These are phyloP conservation scores for Xanthia togata DNA, from an alignment of 2,888 invertebrate species.

Conservation along the genomic window DNA sequence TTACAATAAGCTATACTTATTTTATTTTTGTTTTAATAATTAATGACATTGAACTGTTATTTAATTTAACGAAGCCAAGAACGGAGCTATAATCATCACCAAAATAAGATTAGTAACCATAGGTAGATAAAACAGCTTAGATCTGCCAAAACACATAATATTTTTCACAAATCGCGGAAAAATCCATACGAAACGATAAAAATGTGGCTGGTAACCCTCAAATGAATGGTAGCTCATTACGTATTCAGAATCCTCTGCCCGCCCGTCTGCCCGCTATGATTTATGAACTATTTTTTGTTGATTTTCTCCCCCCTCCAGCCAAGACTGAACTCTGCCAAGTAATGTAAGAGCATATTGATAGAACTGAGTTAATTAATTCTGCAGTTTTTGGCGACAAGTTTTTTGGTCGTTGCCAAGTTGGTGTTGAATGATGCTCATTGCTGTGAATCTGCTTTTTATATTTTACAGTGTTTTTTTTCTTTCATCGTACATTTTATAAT, in stretches of 20 bases:
- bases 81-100: neutral
- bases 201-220: conserved; percentile 79
- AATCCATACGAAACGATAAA: conserved; percentile 76
- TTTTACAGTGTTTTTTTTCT: neutral
- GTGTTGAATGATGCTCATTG: conserved; percentile 31
- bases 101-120: neutral
- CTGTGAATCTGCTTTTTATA: conserved; percentile 16
- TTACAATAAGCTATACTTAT: neutral
- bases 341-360: conserved; percentile 87
- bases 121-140: conserved; percentile 22
- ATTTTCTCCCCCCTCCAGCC: conserved; percentile 77
- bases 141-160: conserved; percentile 54
- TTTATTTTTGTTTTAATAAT: neutral
- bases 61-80: neutral
- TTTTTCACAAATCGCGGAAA: conserved; percentile 68
- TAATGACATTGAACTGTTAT: neutral
- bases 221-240: conserved; percentile 83
- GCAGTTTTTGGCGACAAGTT: conserved; percentile 69
- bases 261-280: conserved; percentile 85
- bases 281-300: conserved; percentile 87
- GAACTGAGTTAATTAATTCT: conserved; percentile 76
- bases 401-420: conserved; percentile 61
- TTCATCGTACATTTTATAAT: neutral
- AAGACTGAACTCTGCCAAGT: conserved; percentile 82
- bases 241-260: conserved; percentile 81